phyloP scores from a whole-genome alignment of 2,113 vertebrate species.

The Danio rerio region GRCz12tu NC_133177.1:57232501-57233000 shows the following conservation, averaged over 20 bases:
- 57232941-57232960: not conserved
- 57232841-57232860: not conserved
- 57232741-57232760: too few relatives aligned
- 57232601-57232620: not conserved
- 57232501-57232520: too few relatives aligned
- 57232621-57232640: not conserved
- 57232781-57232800: not conserved
- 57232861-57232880: not conserved
- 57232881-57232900: not conserved
- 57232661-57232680: not conserved
- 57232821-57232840: not conserved
- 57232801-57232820: not conserved
- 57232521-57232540: too few relatives aligned
- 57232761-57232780: not conserved
- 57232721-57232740: not conserved
- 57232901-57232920: not conserved
- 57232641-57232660: not conserved
- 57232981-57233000: not conserved
- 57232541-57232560: too few relatives aligned
- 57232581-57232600: too few relatives aligned
- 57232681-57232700: not conserved
- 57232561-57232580: too few relatives aligned
- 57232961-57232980: slow-evolving; percentile 1
- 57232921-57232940: not conserved
- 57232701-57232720: not conserved